Evolutionary conservation across 1,140 invertebrate genomes (phyloP), one percentile per base, ranked within the genome.

Genomic region (Pantala flavescens): DNA sequence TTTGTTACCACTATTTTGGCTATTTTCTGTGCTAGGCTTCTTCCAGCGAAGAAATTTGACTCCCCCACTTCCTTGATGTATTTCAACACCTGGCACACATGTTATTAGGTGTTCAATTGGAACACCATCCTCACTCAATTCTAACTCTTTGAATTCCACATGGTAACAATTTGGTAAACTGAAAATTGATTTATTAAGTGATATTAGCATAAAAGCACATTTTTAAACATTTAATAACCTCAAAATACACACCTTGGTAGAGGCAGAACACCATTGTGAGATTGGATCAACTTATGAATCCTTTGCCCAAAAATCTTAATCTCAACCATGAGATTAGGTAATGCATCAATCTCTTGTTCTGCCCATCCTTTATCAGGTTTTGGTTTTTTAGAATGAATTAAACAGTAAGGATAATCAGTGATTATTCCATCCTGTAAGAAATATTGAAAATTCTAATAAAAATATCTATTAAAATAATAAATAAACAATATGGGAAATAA

Each of bases 91-190:
- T n/a, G 87, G 86, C 19, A 95, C 85, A 82, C 92, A 94, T n/a
- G 91, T 89, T 0, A 96, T 86, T 23, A 96, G 83, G 83, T 96
- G 93, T 80, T 96, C 94, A 23, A 96, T 81, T 14, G 93, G 90
- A 7, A 95, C 92, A 1, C 93, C 92, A 75, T 84, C 86, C 36
- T 88, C 85, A 79, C 87, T 80, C 24, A 85, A 78, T 70, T 84
- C 80, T 78, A 91, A 77, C 77, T 86, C 80, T 75, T 87, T 84
- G 81, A 91, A 90, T 80, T 92, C 89, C 19, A 87, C 87, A 79
- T 89, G 86, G 78, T 94, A 94, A 81, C 93, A 96, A 76, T 88
- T 86, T 70, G 91, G 86, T 76, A 95, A 88, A 80, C 92, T 93
- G 77, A 80, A 80, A 79, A 75, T 36, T 75, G 76, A 79, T 23